Percentiles rank a stretch among this genome's conserved stretches.
These are phyloP conservation scores for Himalopsyche phryganea DNA, from an alignment of 1,140 invertebrate genomes.

Conservation along the genomic window DNA sequence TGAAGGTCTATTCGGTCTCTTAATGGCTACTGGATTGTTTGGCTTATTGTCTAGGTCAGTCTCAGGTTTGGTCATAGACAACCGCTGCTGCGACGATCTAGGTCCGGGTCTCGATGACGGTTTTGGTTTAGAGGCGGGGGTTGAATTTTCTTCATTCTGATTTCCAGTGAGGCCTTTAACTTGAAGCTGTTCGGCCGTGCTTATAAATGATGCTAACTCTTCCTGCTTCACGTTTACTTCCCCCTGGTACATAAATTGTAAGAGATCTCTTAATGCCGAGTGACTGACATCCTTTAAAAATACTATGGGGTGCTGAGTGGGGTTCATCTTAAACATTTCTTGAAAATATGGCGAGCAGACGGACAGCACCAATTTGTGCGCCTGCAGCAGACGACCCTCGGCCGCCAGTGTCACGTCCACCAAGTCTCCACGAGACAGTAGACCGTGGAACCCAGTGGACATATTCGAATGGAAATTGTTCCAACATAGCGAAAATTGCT, in stretches of 20 bases:
- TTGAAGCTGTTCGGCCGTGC: constrained; percentile 79
- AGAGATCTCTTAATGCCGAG: constrained; percentile 69
- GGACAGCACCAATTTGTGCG: constrained; percentile 78
- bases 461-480: constrained; percentile 74
- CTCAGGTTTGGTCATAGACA: constrained; percentile 55
- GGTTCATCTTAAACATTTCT: constrained; percentile 70
- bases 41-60: constrained; percentile 56
- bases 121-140: constrained; percentile 49
- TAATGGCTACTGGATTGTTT: constrained; percentile 54
- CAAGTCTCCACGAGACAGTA: constrained; percentile 70
- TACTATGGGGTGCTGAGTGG: constrained; percentile 62
- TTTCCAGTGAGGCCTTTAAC: constrained; percentile 74
- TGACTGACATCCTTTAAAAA: constrained; percentile 81
- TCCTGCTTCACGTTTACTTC: constrained; percentile 83
- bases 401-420: constrained; percentile 80
- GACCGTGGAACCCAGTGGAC: constrained; percentile 68
- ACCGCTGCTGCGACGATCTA: constrained; percentile 55
- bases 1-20: constrained; percentile 56
- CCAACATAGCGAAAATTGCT: constrained; percentile 75
- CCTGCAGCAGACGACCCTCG: constrained; percentile 73
- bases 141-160: constrained; percentile 54
- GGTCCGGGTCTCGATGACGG: constrained; percentile 55
- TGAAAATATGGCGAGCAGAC: constrained; percentile 84
- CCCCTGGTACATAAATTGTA: constrained; percentile 85
- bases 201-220: constrained; percentile 76